These are phyloP conservation scores for Seladonia tumulorum DNA, from an alignment of 2,888 invertebrate species.

Conservation along the genomic window DNA sequence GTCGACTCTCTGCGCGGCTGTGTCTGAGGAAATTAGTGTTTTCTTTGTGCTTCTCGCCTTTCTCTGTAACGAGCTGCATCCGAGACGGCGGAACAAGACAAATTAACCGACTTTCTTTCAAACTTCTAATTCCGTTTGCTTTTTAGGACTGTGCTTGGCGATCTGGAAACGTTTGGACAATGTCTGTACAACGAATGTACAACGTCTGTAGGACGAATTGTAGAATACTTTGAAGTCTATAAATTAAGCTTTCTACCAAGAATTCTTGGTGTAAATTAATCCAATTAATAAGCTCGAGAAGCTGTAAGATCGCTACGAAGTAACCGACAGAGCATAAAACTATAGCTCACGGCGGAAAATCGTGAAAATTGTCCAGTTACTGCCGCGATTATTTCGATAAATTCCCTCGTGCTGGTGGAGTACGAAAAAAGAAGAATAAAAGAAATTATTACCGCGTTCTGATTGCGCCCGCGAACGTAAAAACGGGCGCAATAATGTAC, in stretches of 20 bases:
- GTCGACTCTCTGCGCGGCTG: not conserved
- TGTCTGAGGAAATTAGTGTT: not conserved
- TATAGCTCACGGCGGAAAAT: not conserved
- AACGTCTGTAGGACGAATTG: too few species aligned
- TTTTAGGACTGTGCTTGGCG: not conserved
- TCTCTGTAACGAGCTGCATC: not conserved
- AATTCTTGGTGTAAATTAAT: too few species aligned
- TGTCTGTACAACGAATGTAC: too few species aligned
- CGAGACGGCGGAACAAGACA: not conserved
- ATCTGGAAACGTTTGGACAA: too few species aligned
- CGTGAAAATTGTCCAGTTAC: slow-evolving; percentile 3
- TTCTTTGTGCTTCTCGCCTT: not conserved
- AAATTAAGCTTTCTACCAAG: too few species aligned
- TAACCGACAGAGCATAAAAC: not conserved
- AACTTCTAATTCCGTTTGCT: not conserved
- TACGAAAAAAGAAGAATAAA: not conserved
- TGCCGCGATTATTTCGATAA: not conserved
- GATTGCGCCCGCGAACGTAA: slow-evolving; percentile 16
- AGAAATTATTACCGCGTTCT: not conserved
- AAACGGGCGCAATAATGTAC: slow-evolving; percentile 24
- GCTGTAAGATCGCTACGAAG: not conserved
- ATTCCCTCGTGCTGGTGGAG: not conserved
- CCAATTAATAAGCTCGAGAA: too few species aligned
- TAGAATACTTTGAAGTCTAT: too few species aligned
- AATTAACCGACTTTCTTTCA: not conserved